Base-by-base conservation (phyloP, 53 echinoderm and acorn worm species). In the Echinarachnius parma region DNA sequence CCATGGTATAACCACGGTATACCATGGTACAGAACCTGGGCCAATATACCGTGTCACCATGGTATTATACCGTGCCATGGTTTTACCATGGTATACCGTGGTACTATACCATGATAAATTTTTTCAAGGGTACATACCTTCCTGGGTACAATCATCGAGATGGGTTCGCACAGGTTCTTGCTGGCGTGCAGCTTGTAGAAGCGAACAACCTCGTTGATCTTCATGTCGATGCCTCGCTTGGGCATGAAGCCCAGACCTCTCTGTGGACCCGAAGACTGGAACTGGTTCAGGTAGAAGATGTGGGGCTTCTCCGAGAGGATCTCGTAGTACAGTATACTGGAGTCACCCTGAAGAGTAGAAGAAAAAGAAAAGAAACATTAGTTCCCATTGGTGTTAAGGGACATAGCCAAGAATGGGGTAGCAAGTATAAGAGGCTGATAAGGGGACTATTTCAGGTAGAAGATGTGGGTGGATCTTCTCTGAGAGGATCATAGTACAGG, bases 121-220 rank as follows among this genome's bases (percentile, higher is more conserved):
- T n/a, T n/a, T n/a, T n/a, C n/a, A n/a, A n/a, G n/a, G n/a, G n/a
- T 27, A 85, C 82, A 66, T 20, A 91, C 95, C 85, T 87, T 90
- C 66, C 95, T 78, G 1, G 95, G 95, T 42, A 95, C 95, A 32
- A 95, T 87, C 95, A 95, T 91, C 0, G 95, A 90, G 23, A 95
- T 46, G 0, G 95, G 95, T 46, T 95, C 95, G 34, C 86, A 72
- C 27, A 84, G 46, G 11, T 78, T 67, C 66, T 84, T 90, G 61
- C 80, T 84, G 45, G 90, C 84, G 28, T 90, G 85, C 19, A 95
- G 60, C 61, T 90, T 90, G 60, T 90, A 95, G 68, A 95, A 91
- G 18, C 95, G 69, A 62, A 95, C 81, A 48, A 95, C 82, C 63
- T 95, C 95, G 46, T 82, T 81, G 27, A 63, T 84, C 48, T 78